Base-by-base conservation (phyloP, 92 coral and sea anemone species). In the Siderastrea siderea region DNA sequence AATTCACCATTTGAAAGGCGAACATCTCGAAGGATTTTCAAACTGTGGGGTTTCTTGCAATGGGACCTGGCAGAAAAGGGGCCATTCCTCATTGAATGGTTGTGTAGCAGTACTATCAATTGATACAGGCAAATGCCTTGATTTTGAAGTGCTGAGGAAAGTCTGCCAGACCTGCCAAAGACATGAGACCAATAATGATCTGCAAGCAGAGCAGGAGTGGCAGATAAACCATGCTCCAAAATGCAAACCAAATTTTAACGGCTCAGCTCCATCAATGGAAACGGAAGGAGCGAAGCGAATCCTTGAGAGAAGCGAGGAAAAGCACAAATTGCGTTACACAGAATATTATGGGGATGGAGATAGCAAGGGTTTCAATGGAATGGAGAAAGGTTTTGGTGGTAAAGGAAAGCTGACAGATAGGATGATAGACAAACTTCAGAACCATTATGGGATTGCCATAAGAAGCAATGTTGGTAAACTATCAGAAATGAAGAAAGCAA, bases 371-470 rank as follows among this genome's bases (percentile, higher is more conserved):
- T 89, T 64, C 51, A 74, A 14, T 55, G 87, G 69, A 75, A n/a
- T n/a, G n/a, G n/a, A n/a, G n/a, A 81, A 75, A 49, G 84, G 84
- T 48, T 16, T 71, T 90, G 93, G 62, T 26, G 92, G 92, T 2
- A 88, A 83, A 75, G 94, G 92, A 5, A 91, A 86, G 62, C 78
- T 90, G 77, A 90, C 93, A 6, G 84, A 90, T 45, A 50, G 13
- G 8, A 90, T 90, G 93, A 68, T 90, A 3, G 90, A 79, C 82
- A 63, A 48, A 58, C 80, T 89, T 3, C 38, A 26, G 38, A 26
- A 26, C 38, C 0, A 26, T 26, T 26, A 26, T 26, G 38, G 38
- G 38, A 83, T 89, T 59, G 93, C 91, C 67, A 86, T 86, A 5
- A 57, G 91, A 15, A 80, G 82, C 59, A 89, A 89, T 74, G 64